Percentiles rank a stretch among this genome's conserved stretches.
phyloP scores from a whole-genome alignment of 2,113 vertebrate genomes.

The Pitta sordida region DNA sequence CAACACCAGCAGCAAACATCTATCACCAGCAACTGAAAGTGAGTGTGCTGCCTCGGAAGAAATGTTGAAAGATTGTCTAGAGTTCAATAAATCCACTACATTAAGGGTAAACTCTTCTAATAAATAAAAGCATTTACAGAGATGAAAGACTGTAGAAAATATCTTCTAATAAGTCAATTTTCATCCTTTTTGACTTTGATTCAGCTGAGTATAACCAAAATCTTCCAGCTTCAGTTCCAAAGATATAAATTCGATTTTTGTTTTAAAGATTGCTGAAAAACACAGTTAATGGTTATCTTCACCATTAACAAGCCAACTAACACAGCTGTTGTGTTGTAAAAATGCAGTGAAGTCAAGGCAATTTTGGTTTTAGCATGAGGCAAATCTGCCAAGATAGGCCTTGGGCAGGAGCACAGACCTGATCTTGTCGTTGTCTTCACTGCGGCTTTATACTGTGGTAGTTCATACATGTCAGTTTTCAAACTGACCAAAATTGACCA shows the following conservation, averaged over 20 bases:
- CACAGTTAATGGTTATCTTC: background rate
- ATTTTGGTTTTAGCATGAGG: background rate
- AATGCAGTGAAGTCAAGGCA: background rate
- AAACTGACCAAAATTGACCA: background rate
- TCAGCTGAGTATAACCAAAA: background rate
- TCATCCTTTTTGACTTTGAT: background rate
- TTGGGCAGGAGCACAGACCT: background rate
- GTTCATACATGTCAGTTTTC: background rate
- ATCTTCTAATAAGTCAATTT: background rate
- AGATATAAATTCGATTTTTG: background rate
- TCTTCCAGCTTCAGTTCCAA: background rate
- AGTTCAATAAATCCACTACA: background rate
- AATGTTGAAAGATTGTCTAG: background rate
- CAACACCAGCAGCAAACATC: background rate
- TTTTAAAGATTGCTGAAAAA: background rate
- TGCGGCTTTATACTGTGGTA: background rate
- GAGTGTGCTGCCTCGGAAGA: background rate
- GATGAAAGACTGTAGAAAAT: background rate
- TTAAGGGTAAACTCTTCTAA: background rate
- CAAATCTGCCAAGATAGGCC: background rate
- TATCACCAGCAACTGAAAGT: background rate
- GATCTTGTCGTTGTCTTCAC: background rate
- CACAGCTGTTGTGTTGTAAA: background rate
- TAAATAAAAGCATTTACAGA: conserved; percentile 17
- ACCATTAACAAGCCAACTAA: background rate